Evolutionary conservation across 1,140 invertebrate genomes (phyloP).

Genomic region (Whitmania pigra): DNA sequence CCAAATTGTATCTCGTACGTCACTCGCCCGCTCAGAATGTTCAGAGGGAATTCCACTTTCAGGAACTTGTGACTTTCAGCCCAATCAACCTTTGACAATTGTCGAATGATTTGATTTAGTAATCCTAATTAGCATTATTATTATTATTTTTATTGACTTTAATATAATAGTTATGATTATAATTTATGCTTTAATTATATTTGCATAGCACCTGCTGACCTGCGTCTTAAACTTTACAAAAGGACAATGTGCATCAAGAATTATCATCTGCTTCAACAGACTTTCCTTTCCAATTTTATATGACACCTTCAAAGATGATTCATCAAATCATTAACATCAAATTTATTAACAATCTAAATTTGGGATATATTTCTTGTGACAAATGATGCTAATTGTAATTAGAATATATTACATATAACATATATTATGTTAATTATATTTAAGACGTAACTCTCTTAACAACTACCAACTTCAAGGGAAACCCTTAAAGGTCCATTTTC

Average conservation of each 20-base stretch:
- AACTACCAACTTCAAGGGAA: conserved; percentile 28
- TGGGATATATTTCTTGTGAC: no score
- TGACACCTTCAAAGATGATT: conserved; percentile 25
- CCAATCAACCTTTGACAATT: conserved; percentile 40
- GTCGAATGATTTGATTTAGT: conserved; percentile 12
- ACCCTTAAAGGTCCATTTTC: conserved; percentile 37
- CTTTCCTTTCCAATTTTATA: conserved; percentile 40
- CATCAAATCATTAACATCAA: no score
- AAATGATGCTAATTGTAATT: no score
- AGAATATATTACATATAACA: no score
- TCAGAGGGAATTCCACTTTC: conserved; percentile 47
- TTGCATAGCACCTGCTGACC: conserved; percentile 26
- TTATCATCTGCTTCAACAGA: conserved; percentile 40
- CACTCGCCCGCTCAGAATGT: conserved; percentile 38
- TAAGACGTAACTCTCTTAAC: no score
- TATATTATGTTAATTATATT: no score
- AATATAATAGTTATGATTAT: no score
- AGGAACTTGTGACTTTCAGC: conserved; percentile 47
- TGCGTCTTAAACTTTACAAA: conserved; percentile 43
- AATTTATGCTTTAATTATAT: no score
- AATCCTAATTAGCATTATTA: background rate
- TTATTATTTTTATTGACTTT: no score
- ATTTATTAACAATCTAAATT: no score
- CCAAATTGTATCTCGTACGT: conserved; percentile 49
- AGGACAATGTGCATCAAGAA: conserved; percentile 43